Base-by-base conservation (phyloP, 2,888 invertebrate species). In the Erannis defoliaria region DNA sequence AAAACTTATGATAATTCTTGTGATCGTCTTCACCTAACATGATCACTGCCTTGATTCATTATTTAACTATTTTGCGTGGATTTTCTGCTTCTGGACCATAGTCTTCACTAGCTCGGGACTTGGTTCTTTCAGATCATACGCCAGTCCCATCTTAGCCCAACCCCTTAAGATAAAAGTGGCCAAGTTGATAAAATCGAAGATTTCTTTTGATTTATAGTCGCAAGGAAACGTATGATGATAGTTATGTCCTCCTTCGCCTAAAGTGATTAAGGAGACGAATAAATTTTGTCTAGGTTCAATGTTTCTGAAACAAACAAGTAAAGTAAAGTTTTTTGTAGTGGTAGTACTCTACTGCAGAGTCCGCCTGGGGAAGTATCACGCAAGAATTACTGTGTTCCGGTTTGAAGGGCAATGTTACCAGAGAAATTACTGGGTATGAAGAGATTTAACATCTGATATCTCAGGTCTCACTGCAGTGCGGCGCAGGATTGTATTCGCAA, bases 161-260 rank as follows among this genome's bases (percentile, higher is more conserved):
- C 72, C 64, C 0, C 66, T 93, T 0, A 48, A 56, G 1, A 50
- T 6, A 5, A 31, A 9, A 8, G 75, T 73, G 0, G 72, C 48
- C 1, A 61, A 29, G 55, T 75, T 74, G n/a, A 82, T 54, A 23
- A 70, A 54, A n/a, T 68, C 70, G 0, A 76, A 76, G 3, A 79
- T n/a, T 49, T 82, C 85, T 0, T 77, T 76, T 0, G 81, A 67
- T 5, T 73, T 67, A 18, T 82, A 84, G 57, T 85, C 85, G 71
- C 73, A 81, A 0, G 85, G 85, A 43, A 77, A 85, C 0, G 72
- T 75, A 26, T 85, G 85, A 50, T 85, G 85, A 50, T 76, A 84
- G 23, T 85, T 85, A 40, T 85, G 85, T 38, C 74, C 84, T 0
- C 85, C 84, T 57, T 84, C 84, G 0, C 84, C 85, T 2, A 72